Percentiles rank a stretch among this genome's conserved stretches.
Evolutionary conservation across 2,797 vertebrate genomes (phyloP).

Genomic region (Clarias platycephalus): DNA sequence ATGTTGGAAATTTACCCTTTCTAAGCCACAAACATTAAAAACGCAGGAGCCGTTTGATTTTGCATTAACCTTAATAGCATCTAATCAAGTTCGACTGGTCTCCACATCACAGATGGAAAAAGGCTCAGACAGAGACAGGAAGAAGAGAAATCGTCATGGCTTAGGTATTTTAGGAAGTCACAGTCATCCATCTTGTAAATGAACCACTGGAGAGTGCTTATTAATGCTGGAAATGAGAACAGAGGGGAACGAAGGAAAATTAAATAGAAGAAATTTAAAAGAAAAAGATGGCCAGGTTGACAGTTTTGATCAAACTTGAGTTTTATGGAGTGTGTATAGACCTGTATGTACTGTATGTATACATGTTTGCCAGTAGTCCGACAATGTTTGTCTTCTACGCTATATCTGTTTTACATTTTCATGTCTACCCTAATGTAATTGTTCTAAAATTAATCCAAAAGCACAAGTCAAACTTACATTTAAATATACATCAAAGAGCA

Average conservation of each 20-base stretch:
- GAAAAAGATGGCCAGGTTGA: constrained; percentile 5
- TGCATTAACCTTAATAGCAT: constrained; percentile 42
- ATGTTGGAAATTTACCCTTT: constrained; percentile 18
- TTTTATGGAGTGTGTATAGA: constrained; percentile 14
- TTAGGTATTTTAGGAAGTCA: constrained; percentile 55
- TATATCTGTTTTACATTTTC: neutral
- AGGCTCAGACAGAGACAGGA: constrained; percentile 33
- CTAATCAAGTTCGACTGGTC: constrained; percentile 21
- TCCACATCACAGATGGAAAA: constrained; percentile 40
- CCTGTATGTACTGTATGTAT: neutral
- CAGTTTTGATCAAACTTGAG: constrained; percentile 17
- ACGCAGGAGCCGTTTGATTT: constrained; percentile 41
- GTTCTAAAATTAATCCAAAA: neutral
- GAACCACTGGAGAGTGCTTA: constrained; percentile 44
- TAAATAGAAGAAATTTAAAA: neutral
- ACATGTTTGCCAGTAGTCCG: constrained; percentile 5
- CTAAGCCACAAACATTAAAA: constrained; percentile 26
- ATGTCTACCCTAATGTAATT: neutral
- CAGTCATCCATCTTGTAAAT: constrained; percentile 54
- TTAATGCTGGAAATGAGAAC: constrained; percentile 41
- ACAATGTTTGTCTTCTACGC: neutral
- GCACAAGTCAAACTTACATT: neutral
- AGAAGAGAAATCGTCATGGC: constrained; percentile 38
- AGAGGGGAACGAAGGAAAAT: constrained; percentile 5
- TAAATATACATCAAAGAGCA: neutral